Percentiles rank a stretch among this genome's conserved stretches.
phyloP scores from a whole-genome alignment of 2,888 invertebrate species.

The Melanostoma scalare region DNA sequence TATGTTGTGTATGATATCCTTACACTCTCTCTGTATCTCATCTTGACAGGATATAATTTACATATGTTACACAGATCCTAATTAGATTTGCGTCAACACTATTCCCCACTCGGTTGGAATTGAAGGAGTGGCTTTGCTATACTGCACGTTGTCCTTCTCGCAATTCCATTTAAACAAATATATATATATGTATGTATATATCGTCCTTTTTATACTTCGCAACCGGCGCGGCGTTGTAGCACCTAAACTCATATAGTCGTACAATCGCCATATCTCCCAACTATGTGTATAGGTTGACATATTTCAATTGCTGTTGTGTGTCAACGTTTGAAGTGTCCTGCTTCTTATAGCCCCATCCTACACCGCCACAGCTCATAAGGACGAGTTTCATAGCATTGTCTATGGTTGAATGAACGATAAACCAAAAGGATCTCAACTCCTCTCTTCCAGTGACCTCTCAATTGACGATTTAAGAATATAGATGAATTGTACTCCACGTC shows the following conservation, averaged over 20 bases:
- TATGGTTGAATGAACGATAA: slow-evolving; percentile 67
- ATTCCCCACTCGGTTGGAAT: slow-evolving; percentile 62
- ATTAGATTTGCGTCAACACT: slow-evolving; percentile 74
- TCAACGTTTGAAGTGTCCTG: slow-evolving; percentile 48
- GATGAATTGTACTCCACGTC: slow-evolving; percentile 50
- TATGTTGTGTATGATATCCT: slow-evolving; percentile 25
- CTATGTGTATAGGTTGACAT: slow-evolving; percentile 39
- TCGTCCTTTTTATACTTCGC: slow-evolving; percentile 20
- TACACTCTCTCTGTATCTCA: slow-evolving; percentile 54
- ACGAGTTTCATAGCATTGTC: slow-evolving; percentile 60
- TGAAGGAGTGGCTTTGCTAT: slow-evolving; percentile 36
- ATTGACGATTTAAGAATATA: slow-evolving; percentile 65
- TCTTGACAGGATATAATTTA: slow-evolving; percentile 74
- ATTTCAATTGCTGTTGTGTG: slow-evolving; percentile 43
- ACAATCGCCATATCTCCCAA: no score
- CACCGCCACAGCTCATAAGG: neutral
- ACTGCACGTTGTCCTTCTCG: slow-evolving; percentile 23
- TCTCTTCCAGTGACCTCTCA: slow-evolving; percentile 43
- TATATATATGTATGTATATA: neutral
- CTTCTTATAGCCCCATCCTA: slow-evolving; percentile 18
- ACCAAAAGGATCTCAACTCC: slow-evolving; percentile 50
- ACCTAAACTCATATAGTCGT: slow-evolving; percentile 24
- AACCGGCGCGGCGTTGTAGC: slow-evolving; percentile 10
- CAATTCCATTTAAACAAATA: slow-evolving; percentile 47
- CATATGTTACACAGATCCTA: slow-evolving; percentile 74